These are phyloP conservation scores for Hemiscyllium ocellatum DNA, from an alignment of 2,113 vertebrate species.

Conservation along the genomic window DNA sequence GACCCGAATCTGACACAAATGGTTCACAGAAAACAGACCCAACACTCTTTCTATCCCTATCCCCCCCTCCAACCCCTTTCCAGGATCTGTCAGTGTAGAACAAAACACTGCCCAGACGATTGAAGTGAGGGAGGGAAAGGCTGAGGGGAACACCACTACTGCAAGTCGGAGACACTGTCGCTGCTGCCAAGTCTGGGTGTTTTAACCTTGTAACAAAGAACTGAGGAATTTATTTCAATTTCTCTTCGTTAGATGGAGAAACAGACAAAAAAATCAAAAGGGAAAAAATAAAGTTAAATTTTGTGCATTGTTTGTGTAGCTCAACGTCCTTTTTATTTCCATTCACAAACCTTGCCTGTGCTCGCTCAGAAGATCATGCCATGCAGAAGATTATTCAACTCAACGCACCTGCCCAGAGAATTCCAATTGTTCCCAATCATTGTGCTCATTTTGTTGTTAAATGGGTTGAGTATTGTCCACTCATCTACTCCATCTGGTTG, in stretches of 20 bases:
- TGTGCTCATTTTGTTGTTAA: background rate
- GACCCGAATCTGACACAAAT: conserved; percentile 56
- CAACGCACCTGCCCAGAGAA: background rate
- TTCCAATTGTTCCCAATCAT: background rate
- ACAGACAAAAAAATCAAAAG: background rate
- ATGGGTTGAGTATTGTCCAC: background rate
- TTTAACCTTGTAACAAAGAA: conserved; percentile 27
- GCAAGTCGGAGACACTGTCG: conserved; percentile 23
- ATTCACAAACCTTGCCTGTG: background rate
- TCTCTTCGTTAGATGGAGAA: background rate
- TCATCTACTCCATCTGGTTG: background rate
- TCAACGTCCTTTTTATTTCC: background rate
- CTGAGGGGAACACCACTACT: background rate
- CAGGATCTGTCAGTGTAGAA: background rate
- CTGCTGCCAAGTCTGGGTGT: background rate
- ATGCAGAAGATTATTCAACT: background rate
- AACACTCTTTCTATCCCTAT: conserved; percentile 15
- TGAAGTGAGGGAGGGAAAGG: background rate
- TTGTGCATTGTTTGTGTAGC: conserved; percentile 11
- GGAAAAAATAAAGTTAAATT: conserved; percentile 23
- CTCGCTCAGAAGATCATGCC: background rate
- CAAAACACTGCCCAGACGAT: conserved; percentile 18
- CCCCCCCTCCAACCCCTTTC: background rate
- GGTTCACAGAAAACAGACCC: conserved; percentile 34
- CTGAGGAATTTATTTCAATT: background rate